Percentiles rank a stretch among this genome's conserved stretches.
Conservation (phyloP, 2,888 invertebrate genomes). For the Nebria brevicollis region DNA sequence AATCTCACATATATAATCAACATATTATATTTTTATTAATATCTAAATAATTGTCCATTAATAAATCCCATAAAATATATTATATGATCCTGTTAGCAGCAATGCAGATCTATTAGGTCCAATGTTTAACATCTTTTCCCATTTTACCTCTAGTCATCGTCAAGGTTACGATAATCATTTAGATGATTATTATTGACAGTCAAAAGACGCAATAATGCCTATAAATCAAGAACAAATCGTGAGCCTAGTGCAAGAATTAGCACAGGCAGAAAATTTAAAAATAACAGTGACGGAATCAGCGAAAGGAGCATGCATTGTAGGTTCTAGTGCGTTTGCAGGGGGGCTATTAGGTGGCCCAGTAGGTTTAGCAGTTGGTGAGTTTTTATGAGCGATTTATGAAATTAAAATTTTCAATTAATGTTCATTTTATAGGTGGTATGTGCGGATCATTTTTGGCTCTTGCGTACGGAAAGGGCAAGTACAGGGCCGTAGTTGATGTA, state of each 20-base stretch:
- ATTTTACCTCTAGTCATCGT: not conserved
- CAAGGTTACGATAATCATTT: not conserved
- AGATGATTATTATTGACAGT: not conserved
- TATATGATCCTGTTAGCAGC: not conserved
- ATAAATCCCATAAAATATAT: too few species aligned
- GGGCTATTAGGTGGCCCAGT: constrained; percentile 59
- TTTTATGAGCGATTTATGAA: not conserved
- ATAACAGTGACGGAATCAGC: constrained; percentile 57
- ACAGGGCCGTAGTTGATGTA: constrained; percentile 57
- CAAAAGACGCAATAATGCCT: constrained; percentile 50
- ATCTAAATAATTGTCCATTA: too few species aligned
- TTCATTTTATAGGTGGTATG: constrained; percentile 55
- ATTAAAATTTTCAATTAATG: not conserved
- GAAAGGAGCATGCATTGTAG: constrained; percentile 58
- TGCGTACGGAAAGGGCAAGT: constrained; percentile 54
- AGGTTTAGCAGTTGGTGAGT: constrained; percentile 59
- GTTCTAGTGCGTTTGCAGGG: constrained; percentile 57
- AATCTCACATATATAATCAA: too few species aligned
- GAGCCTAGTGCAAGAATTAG: constrained; percentile 55
- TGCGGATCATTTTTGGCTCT: constrained; percentile 56
- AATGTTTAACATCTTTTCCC: not conserved
- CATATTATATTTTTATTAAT: too few species aligned
- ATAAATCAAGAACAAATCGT: constrained; percentile 53
- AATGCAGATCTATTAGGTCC: not conserved
- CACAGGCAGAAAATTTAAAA: constrained; percentile 57